These are phyloP conservation scores for Cuniculus paca DNA, from an alignment of 2,797 vertebrate species.

Conservation along the genomic window DNA sequence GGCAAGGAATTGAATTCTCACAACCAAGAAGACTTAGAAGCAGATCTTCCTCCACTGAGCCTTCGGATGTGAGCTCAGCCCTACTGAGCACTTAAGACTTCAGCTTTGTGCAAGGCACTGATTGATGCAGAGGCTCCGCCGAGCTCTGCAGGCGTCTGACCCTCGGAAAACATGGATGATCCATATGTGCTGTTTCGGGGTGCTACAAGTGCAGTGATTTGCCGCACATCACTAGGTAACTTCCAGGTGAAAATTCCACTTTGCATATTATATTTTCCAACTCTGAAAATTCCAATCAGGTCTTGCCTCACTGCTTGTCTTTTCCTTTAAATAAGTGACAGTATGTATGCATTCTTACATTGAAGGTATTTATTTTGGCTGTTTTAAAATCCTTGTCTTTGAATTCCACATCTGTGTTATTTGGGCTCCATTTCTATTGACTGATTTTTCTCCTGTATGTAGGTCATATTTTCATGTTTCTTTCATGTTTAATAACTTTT, in stretches of 20 bases:
- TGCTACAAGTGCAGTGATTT: background rate
- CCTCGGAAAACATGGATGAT: background rate
- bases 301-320: background rate
- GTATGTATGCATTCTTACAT: background rate
- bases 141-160: background rate
- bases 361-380: background rate
- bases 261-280: background rate
- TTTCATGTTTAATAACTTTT: conserved; percentile 48
- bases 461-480: conserved; percentile 15
- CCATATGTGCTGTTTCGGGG: background rate
- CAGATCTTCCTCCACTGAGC: background rate
- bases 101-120: background rate
- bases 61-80: background rate
- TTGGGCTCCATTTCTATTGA: background rate
- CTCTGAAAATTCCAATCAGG: background rate
- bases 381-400: conserved; percentile 11
- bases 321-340: background rate
- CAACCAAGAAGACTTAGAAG: background rate
- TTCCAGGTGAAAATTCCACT: background rate
- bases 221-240: background rate
- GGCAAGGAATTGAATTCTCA: background rate
- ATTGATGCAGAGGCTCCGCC: background rate
- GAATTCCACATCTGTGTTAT: background rate
- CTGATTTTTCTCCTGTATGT: conserved; percentile 40
- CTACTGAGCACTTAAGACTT: background rate